These are phyloP conservation scores for Chaetodon trifasciatus DNA, from an alignment of 2,797 vertebrate species.

Conservation along the genomic window DNA sequence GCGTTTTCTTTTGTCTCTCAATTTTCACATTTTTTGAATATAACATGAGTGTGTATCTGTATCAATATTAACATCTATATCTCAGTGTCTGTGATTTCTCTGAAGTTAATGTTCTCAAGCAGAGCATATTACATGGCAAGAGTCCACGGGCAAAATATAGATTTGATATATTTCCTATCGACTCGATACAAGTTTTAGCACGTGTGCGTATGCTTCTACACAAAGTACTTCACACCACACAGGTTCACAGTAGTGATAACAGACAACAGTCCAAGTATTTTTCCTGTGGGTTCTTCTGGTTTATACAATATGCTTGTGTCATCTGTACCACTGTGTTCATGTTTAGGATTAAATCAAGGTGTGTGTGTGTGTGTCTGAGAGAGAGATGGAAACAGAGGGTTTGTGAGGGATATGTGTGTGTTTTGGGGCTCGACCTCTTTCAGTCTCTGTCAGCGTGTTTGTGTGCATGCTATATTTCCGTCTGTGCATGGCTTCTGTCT, in stretches of 20 bases:
- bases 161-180: constrained; percentile 53
- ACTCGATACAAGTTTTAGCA: constrained; percentile 36
- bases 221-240: constrained; percentile 49
- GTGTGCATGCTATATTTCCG: constrained; percentile 67
- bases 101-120: constrained; percentile 72
- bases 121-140: constrained; percentile 83
- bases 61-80: constrained; percentile 62
- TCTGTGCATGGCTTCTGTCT: constrained; percentile 68
- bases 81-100: constrained; percentile 74
- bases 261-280: constrained; percentile 73
- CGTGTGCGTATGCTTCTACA: constrained; percentile 38
- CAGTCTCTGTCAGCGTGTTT: constrained; percentile 52
- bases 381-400: constrained; percentile 1
- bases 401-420: constrained; percentile 44
- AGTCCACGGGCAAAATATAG: constrained; percentile 87
- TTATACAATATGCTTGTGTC: constrained; percentile 81
- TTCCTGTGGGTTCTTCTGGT: constrained; percentile 87
- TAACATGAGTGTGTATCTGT: constrained; percentile 75
- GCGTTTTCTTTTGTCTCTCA: constrained; percentile 31
- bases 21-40: constrained; percentile 60
- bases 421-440: constrained; percentile 16
- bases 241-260: constrained; percentile 60
- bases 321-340: constrained; percentile 76
- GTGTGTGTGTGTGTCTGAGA: constrained; percentile 37
- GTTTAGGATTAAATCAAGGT: constrained; percentile 59